Evolutionary conservation across 2,888 invertebrate genomes (phyloP).

Genomic region (Cyaniris semiargus): DNA sequence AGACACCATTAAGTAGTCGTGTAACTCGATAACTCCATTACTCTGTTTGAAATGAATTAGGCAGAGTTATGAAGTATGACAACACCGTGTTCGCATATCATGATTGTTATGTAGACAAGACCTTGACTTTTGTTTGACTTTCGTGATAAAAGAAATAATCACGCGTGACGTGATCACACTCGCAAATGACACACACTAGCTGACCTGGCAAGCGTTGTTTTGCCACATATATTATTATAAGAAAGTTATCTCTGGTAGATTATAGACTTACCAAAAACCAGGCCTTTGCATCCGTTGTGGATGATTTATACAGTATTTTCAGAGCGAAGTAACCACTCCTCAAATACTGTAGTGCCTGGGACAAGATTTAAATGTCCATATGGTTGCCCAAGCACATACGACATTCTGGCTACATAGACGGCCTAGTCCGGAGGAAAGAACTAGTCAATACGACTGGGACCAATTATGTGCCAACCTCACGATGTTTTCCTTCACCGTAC

Average conservation of each 20-base stretch:
- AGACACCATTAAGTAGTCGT: not conserved
- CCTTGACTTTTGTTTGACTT: constrained; percentile 46
- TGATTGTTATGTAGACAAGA: constrained; percentile 38
- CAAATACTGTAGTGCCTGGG: too few species aligned
- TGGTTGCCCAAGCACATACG: too few species aligned
- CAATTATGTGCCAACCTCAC: too few species aligned
- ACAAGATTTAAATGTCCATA: too few species aligned
- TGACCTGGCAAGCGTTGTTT: not conserved
- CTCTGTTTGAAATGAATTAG: constrained; percentile 3
- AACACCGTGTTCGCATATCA: constrained; percentile 26
- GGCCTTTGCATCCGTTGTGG: too few species aligned
- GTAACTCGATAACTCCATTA: not conserved
- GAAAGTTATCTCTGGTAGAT: not conserved
- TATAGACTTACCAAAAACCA: not conserved
- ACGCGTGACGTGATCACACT: constrained; percentile 27
- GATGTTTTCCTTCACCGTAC: too few species aligned
- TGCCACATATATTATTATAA: not conserved
- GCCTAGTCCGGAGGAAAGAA: too few species aligned
- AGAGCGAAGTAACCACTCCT: too few species aligned
- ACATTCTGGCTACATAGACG: too few species aligned
- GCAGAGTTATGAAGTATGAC: constrained; percentile 15
- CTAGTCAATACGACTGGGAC: too few species aligned
- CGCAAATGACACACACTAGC: constrained; percentile 22
- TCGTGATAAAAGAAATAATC: constrained; percentile 41
- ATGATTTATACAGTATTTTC: too few species aligned